A percentile compares a stretch with the other conserved stretches of the same genome.
Conservation (phyloP, 2,797 vertebrate species). For the Todus mexicanus region DNA sequence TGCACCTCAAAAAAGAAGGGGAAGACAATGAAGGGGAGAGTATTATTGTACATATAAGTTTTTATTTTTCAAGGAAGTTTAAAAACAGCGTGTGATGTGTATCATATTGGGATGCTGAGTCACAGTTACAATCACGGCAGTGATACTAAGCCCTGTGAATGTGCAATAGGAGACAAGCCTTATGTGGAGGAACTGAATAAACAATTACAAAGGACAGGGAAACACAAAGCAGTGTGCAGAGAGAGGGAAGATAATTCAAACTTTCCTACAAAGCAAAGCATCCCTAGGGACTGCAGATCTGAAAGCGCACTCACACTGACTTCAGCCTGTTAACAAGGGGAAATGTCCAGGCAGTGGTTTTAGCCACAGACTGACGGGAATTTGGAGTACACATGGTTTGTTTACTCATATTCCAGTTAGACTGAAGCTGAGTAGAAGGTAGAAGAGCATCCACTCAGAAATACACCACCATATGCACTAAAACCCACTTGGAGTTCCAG, state of each 20-base stretch:
- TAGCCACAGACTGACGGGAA: neutral
- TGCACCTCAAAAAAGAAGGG: neutral
- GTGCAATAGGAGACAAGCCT: neutral
- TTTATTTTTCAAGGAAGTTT: neutral
- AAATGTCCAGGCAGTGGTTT: neutral
- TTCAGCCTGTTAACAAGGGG: neutral
- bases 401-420: neutral
- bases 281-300: neutral
- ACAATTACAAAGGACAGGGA: neutral
- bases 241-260: neutral
- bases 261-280: neutral
- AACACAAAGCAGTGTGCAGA: neutral
- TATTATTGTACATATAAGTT: neutral
- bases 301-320: neutral
- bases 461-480: neutral
- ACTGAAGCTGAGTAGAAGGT: neutral
- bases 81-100: neutral
- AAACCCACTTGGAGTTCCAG: neutral
- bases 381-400: neutral
- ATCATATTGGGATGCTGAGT: neutral
- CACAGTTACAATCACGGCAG: neutral
- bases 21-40: neutral
- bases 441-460: neutral
- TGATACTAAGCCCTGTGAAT: neutral
- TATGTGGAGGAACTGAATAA: neutral